Base-by-base conservation (phyloP, 2,888 invertebrate genomes). In the Thereva nobilitata region DNA sequence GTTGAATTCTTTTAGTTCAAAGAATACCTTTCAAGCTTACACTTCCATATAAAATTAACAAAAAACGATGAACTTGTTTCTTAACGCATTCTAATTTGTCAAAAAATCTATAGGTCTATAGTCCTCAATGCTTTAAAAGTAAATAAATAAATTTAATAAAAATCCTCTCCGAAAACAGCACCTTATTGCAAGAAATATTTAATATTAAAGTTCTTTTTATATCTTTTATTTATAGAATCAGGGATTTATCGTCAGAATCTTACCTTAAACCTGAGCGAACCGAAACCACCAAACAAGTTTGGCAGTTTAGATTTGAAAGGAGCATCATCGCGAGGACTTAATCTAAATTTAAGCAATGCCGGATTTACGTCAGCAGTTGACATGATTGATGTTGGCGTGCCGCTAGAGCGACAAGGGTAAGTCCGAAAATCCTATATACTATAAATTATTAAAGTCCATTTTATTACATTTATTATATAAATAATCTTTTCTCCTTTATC, bases 361-460 rank as follows among this genome's bases (percentile, higher is more conserved):
- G 75, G 76, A 67, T 76, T 75, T 66, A 84, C 85, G 68, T 87
- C 87, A 67, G 86, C 88, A 59, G 87, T 88, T 70, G 91, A 92
- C 78, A 84, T 89, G 70, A 89, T 95, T 72, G 93, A 95, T 77
- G 86, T 89, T 5, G 85, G 88, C 71, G 84, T 93, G 73, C 92
- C 94, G 71, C 84, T 95, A 72, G 92, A 94, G 79, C 86, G 92
- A 79, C 95, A 95, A 84, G 92, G 91, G 94, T 94, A 82, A 82
- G 86, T 80, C 8, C 23, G 23, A 23, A 23, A 23, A 23, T 23
- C 23, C 23, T 23, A 1, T 23, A 23, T 23, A 23, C 23, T 23
- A 23, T 23, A 23, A 23, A 23, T 23, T 23, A 23, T 23, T 23
- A 23, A 23, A 23, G 23, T 23, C 23, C 23, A 23, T 23, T 23